Percentiles rank a stretch among this genome's conserved stretches.
These are phyloP conservation scores for Tapirus indicus DNA, from an alignment of 2,797 vertebrate species.

Conservation along the genomic window DNA sequence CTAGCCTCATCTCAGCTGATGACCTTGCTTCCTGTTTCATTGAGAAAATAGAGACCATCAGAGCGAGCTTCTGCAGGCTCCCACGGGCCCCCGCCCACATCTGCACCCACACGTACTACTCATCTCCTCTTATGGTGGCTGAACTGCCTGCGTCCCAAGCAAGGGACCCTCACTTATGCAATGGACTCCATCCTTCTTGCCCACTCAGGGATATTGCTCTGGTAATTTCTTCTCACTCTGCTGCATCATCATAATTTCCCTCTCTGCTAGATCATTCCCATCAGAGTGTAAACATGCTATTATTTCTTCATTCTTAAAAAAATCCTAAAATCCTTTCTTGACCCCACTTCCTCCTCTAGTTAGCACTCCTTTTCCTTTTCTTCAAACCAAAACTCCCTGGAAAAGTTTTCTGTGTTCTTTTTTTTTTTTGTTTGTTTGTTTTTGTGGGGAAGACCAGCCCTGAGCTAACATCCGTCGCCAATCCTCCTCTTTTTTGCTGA, in stretches of 20 bases:
- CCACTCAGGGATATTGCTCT: neutral
- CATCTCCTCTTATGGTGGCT: rapidly evolving
- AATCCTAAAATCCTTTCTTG: neutral
- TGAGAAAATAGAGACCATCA: neutral
- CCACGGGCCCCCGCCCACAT: neutral
- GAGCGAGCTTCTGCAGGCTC: neutral
- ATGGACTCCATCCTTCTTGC: neutral
- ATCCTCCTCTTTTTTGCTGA: too few relatives aligned
- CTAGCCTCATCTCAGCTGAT: neutral
- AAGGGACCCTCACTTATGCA: neutral
- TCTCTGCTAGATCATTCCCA: neutral
- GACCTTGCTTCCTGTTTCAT: neutral
- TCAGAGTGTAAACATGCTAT: neutral
- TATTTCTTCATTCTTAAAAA: neutral
- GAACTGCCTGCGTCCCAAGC: neutral
- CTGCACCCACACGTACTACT: too few relatives aligned
- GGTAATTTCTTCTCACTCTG: neutral
- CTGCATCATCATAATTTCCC: neutral
- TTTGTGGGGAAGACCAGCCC: too few relatives aligned
- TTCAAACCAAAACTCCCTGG: neutral
- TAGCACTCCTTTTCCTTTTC: neutral
- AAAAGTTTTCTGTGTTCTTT: neutral
- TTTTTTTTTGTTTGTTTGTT: too few relatives aligned
- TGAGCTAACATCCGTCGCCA: too few relatives aligned
- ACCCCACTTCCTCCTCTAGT: neutral